Conservation (phyloP, 2,113 vertebrate species). For the Tiliqua scincoides region DNA sequence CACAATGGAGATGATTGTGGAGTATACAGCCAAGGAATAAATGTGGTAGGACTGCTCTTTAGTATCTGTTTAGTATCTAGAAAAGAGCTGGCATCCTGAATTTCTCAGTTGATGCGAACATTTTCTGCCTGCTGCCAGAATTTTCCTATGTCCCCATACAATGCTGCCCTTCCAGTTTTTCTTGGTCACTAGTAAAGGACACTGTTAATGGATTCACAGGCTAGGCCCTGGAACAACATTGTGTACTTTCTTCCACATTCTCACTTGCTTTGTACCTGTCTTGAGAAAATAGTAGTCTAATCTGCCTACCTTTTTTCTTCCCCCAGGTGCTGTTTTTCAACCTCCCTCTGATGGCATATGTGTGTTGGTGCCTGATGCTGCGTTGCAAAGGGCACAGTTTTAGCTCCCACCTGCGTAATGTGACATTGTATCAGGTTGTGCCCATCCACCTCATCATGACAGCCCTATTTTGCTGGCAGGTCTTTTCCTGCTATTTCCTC, state of each 20-base stretch:
- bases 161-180: conserved; percentile 9
- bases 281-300: not conserved
- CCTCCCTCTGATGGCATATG: conserved; percentile 89
- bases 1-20: not conserved
- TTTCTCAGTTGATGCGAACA: not conserved
- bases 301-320: not conserved
- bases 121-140: not conserved
- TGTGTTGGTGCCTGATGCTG: conserved; percentile 92
- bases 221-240: not conserved
- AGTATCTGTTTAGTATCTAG: not conserved
- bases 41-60: not conserved
- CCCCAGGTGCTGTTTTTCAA: conserved; percentile 92
- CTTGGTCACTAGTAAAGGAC: not conserved
- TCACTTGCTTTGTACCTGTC: not conserved
- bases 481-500: conserved; percentile 89
- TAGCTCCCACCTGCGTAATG: conserved; percentile 81
- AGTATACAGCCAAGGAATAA: not conserved
- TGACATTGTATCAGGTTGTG: conserved; percentile 65
- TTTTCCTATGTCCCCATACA: not conserved
- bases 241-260: not conserved
- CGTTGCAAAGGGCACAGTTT: conserved; percentile 87
- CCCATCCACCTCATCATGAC: conserved; percentile 81
- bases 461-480: conserved; percentile 89
- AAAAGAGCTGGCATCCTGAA: not conserved
- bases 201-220: not conserved